Evolutionary conservation across 2,113 vertebrate genomes (phyloP), one percentile per base, ranked within the genome.

Genomic region (Dolichallabes microphthalmus): DNA sequence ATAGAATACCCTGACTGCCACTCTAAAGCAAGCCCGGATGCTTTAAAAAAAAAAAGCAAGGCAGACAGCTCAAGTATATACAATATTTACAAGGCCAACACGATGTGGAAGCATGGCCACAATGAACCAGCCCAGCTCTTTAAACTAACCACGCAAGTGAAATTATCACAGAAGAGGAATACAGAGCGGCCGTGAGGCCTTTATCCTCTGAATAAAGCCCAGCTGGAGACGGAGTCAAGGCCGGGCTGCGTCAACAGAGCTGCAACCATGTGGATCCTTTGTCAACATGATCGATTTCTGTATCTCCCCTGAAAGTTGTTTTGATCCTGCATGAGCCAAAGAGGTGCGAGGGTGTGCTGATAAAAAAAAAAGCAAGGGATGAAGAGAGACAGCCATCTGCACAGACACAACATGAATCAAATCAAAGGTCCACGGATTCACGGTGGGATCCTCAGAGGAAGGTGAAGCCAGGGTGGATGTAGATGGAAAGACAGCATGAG

Each of bases 261-360:
- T 78, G 71, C 84, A 81, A 82, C 55, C 85, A 84, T 87, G 82
- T 50, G 73, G 79, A 86, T 86, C 77, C 84, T 86, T 89, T 87
- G 86, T 87, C 88, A 89, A 84, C 84, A 73, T 89, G 86, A 89
- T 89, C 86, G 86, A 87, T 89, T 88, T 78, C 75, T 82, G 76
- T 86, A 69, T 88, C 82, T 84, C 71, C 85, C 82, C 63, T 85
- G 82, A 88, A 88, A 86, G 85, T 84, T 89, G 86, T 86, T 86
- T 86, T 88, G 84, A 88, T 86, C 75, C 78, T 78, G 27, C 66
- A 73, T 71, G 71, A 82, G 66, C 27, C 64, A 25, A 63, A 82
- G 82, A 84, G 84, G 74, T 53, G 52, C n/a, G 53, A 64, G 30
- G 27, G 75, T 57, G 63, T 68, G 83, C 50, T 79, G 75, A 85